Base-by-base conservation (phyloP, 1,140 invertebrate species). In the Oppia nitens region DNA sequence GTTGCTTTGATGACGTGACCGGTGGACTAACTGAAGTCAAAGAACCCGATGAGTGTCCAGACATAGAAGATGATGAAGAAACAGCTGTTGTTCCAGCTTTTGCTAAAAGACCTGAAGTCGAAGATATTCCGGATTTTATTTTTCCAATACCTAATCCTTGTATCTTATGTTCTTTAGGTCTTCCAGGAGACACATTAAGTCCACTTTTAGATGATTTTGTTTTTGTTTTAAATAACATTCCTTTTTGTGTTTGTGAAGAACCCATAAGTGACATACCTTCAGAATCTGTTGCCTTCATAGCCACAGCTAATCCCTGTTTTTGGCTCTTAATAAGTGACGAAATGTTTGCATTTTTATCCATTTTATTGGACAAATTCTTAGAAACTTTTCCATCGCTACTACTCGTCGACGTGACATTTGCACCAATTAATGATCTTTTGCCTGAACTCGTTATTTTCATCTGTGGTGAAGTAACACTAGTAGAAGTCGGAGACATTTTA, bases 81-180 rank as follows among this genome's bases (percentile, higher is more conserved):
- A 59, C 21, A 4, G 53, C 55, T 26, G 61, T 52, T 25, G 40
- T 28, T 6, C 14, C 28, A 6, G 57, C 11, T 24, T 49, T 28
- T 61, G 56, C 17, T 53, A 50, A 47, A 47, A 55, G 28, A 20
- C 52, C 45, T 49, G 59, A 50, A 47, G 59, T 55, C 24, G 59
- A 60, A 48, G 62, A 53, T 55, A 60, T 63, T 3, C 57, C 53
- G 17, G 27, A 26, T 40, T 60, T 63, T 47, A 58, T 51, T 20
- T 50, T 48, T 6, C 6, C 6, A 9, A 6, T 17, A 9, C 32
- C 32, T 9, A 40, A 9, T 40, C 6, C 17, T 17, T 40, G 32
- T 9, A 17, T 9, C 17, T 40, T 40, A 17, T 40, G 32, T 9
- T 40, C 32, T 40, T 40, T 40, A 17, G 17, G 6, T 40, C 32